These are phyloP conservation scores for Calypte anna DNA, from an alignment of 2,113 vertebrate species.

Conservation along the genomic window DNA sequence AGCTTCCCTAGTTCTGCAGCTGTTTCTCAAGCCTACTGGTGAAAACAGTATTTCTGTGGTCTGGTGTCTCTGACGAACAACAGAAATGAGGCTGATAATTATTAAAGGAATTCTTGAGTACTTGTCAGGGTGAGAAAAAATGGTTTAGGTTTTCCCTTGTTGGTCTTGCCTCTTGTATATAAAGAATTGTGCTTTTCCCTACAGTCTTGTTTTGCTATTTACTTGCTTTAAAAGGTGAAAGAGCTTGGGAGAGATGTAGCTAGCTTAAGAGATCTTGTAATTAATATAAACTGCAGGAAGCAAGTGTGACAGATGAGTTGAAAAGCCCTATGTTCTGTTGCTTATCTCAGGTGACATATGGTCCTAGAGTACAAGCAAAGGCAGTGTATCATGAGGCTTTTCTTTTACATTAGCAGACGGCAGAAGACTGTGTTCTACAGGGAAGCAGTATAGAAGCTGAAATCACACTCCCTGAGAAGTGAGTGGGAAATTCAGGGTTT, in stretches of 20 bases:
- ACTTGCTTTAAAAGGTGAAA: background rate
- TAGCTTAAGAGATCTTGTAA: conserved; percentile 47
- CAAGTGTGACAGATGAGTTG: conserved; percentile 22
- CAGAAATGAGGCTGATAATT: background rate
- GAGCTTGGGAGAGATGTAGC: background rate
- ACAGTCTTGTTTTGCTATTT: background rate
- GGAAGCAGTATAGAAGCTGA: background rate
- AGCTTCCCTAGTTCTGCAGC: conserved; percentile 55
- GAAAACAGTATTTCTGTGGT: conserved; percentile 28
- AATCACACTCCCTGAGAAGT: background rate
- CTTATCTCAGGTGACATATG: conserved; percentile 56
- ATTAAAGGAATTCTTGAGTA: background rate
- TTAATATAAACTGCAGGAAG: conserved; percentile 64
- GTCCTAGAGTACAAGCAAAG: conserved; percentile 1
- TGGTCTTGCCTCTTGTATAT: background rate
- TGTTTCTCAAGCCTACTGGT: conserved; percentile 50
- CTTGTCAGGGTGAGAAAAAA: background rate
- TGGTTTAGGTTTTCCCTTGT: background rate
- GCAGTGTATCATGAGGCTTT: background rate
- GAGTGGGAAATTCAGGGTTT: background rate
- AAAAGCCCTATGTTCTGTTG: conserved; percentile 38
- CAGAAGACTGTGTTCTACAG: background rate
- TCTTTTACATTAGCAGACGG: background rate
- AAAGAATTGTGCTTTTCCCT: background rate
- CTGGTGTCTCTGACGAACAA: background rate